These are phyloP conservation scores for Apamea sordens DNA, from an alignment of 2,888 invertebrate genomes.

Conservation along the genomic window DNA sequence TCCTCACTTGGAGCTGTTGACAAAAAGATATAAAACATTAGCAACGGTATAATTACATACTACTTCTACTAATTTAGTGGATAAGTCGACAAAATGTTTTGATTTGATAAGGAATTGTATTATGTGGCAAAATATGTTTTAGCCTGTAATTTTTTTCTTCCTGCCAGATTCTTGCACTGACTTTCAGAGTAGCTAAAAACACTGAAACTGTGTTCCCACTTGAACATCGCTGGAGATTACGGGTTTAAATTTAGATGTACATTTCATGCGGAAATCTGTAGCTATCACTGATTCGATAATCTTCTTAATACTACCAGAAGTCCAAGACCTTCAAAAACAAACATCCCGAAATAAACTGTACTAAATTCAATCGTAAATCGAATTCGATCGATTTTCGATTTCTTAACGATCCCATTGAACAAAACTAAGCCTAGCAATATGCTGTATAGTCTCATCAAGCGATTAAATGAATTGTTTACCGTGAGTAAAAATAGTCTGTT, in stretches of 20 bases:
- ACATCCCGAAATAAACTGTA: conserved; percentile 26
- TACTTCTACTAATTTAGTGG: background rate
- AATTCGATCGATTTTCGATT: conserved; percentile 39
- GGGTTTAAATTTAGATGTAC: background rate
- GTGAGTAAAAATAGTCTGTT: conserved; percentile 17
- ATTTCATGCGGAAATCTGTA: background rate
- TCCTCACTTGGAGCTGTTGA: conserved; percentile 89
- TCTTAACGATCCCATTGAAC: conserved; percentile 6
- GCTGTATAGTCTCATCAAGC: conserved; percentile 2
- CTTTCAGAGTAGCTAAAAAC: background rate
- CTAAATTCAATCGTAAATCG: conserved; percentile 27
- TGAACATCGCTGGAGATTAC: background rate
- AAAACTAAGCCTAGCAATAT: conserved; percentile 21
- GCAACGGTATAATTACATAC: background rate
- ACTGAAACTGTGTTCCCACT: background rate
- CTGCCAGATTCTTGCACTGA: background rate
- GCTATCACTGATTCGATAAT: background rate
- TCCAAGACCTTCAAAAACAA: conserved; percentile 22
- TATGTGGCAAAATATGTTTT: background rate
- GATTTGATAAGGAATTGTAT: no score
- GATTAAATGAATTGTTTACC: conserved; percentile 24
- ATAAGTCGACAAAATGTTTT: background rate
- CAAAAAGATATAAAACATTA: conserved; percentile 58
- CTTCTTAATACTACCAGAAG: background rate
- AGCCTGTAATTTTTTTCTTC: background rate